Evolutionary conservation across 2,113 vertebrate genomes (phyloP), one percentile per base, ranked within the genome.

Genomic region (Sapajus apella): DNA sequence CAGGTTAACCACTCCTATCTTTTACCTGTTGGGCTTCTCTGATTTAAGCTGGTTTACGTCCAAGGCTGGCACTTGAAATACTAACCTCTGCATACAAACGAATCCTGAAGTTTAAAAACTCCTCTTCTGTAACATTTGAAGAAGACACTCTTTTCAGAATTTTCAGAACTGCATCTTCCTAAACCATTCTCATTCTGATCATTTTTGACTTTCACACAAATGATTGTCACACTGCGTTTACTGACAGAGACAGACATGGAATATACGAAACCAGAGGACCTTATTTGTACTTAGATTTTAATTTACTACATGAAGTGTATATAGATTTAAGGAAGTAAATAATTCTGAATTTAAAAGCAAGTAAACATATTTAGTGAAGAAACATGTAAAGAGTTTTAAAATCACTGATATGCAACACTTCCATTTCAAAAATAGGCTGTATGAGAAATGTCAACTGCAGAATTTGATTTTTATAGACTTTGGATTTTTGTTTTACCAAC

Each of bases 281-380:
- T 72, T 30, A 40, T 20, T 1, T 76, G 32, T n/a, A 61, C 12
- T 50, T 61, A 73, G 23, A 56, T 93, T 95, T 90, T 70, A 97
- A 86, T 93, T 96, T 94, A 89, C 47, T 32, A 25, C 2, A 90
- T 0, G 14, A 77, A 45, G 86, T 64, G 11, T 17, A 56, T 37
- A 47, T 12, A 11, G 2, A 77, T 37, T 32, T 91, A 50, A 35
- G 37, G 6, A 75, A 83, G 2, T 10, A 37, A 87, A 32, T n/a
- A 79, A 86, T 77, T 91, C 20, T 77, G 11, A 95, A 82, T 89
- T 86, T 92, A 87, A 35, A 83, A 95, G 95, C n/a, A 75, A 32
- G 10, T 20, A 77, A 96, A 90, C 68, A 3, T 91, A 75, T n/a
- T 32, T 66, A 70, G 6, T 37, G 10, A 94, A 20, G 55, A 92